Evolutionary conservation across 1,140 invertebrate genomes (phyloP).

Genomic region (Phymastichus coffea): DNA sequence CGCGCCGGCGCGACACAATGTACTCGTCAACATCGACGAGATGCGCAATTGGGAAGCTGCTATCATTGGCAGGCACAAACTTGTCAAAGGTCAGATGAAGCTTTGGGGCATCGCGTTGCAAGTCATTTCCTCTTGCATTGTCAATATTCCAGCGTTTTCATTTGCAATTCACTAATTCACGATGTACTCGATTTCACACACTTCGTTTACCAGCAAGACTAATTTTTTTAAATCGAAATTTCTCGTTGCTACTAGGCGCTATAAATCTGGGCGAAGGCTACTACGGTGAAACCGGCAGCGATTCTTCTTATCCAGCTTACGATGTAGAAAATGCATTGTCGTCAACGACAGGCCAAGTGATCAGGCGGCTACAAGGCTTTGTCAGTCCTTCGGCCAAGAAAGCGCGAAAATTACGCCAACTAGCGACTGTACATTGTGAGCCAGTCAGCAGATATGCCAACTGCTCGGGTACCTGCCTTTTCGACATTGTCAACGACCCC

Average conservation of each 20-base stretch:
- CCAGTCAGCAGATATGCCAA: constrained; percentile 1
- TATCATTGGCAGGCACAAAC: constrained; percentile 39
- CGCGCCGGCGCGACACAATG: neutral
- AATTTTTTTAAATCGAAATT: no score
- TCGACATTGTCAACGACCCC: constrained; percentile 46
- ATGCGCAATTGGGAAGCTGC: constrained; percentile 26
- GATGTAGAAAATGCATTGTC: constrained; percentile 28
- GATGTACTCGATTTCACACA: no score
- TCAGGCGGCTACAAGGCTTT: constrained; percentile 18
- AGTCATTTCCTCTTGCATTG: no score
- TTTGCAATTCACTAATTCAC: no score
- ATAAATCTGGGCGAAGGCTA: constrained; percentile 29
- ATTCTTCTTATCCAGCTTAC: constrained; percentile 36
- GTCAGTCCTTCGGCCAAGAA: neutral
- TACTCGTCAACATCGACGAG: constrained; percentile 46
- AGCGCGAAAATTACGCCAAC: constrained; percentile 31
- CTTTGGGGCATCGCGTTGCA: no score
- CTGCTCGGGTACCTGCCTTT: constrained; percentile 43
- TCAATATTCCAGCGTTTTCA: no score
- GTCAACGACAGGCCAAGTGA: constrained; percentile 36
- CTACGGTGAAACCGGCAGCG: constrained; percentile 36
- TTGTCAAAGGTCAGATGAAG: constrained; percentile 38
- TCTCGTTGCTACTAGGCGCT: constrained; percentile 27
- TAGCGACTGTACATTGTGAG: constrained; percentile 35
- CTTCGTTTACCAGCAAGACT: no score